Conservation (phyloP, 2,113 vertebrate species). For the Neodontobutis hainanensis region DNA sequence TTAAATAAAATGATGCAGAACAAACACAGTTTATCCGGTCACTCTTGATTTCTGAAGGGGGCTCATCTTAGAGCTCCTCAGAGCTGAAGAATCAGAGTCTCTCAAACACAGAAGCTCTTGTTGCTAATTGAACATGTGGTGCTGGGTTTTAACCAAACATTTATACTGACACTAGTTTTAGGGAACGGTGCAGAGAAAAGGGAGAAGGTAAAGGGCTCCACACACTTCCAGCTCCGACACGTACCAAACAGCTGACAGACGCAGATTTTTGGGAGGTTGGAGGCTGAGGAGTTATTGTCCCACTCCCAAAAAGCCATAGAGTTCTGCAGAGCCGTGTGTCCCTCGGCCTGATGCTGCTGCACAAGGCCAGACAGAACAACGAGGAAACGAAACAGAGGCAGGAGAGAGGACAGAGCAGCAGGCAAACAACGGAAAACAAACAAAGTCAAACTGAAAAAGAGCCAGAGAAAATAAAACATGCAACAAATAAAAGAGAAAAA, state of each 20-base stretch:
- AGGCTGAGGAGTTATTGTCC: slow-evolving; percentile 88
- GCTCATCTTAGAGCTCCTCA: no score
- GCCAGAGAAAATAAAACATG: slow-evolving; percentile 18
- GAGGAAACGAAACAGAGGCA: slow-evolving; percentile 24
- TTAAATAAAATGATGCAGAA: no score
- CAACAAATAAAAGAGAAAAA: slow-evolving; percentile 13
- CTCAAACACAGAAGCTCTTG: no score
- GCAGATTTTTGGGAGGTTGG: slow-evolving; percentile 93
- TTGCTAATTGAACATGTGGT: no score
- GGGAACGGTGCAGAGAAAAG: background rate
- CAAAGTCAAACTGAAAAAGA: slow-evolving; percentile 48
- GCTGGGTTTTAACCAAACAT: no score
- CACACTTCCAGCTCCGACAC: slow-evolving; percentile 75
- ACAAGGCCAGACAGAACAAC: slow-evolving; percentile 19
- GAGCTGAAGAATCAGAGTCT: no score
- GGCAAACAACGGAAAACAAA: slow-evolving; percentile 25
- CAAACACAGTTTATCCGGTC: no score
- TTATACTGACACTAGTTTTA: no score
- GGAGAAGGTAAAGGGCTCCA: slow-evolving; percentile 7
- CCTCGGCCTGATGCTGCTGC: slow-evolving; percentile 80
- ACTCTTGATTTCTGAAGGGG: no score
- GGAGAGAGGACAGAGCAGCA: slow-evolving; percentile 56
- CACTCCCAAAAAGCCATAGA: slow-evolving; percentile 95
- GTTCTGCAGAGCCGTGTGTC: slow-evolving; percentile 87
- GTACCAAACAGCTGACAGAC: slow-evolving; percentile 94